These are phyloP conservation scores for Drosophila yooni DNA, from an alignment of 2,888 invertebrate species.

Conservation along the genomic window DNA sequence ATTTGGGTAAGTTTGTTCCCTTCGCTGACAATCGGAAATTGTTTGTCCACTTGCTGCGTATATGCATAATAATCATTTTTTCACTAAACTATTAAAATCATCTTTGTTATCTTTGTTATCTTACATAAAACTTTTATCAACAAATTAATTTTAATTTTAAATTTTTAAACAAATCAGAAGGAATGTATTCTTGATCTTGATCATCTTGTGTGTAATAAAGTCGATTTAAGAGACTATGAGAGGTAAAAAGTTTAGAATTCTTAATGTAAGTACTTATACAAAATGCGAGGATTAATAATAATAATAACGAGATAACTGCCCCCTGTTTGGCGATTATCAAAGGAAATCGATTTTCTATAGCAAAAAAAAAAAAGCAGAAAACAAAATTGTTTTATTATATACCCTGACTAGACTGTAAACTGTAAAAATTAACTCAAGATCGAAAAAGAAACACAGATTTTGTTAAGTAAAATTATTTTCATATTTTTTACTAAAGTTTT, in stretches of 20 bases:
- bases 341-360: neutral
- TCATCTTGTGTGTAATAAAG: neutral
- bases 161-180: neutral
- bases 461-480: neutral
- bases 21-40: neutral
- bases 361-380: neutral
- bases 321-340: neutral
- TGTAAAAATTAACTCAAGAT: neutral
- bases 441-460: neutral
- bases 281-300: too few species aligned
- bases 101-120: too few species aligned
- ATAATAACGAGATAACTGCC: neutral
- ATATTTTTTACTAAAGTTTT: neutral
- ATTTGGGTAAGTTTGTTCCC: neutral
- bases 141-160: too few species aligned
- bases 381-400: neutral
- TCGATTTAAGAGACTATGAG: neutral
- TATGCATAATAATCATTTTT: neutral
- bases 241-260: neutral
- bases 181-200: neutral
- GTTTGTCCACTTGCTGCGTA: neutral
- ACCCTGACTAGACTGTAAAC: neutral
- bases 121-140: too few species aligned
- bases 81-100: neutral
- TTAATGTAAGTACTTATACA: neutral